Conservation (phyloP, 2,888 invertebrate genomes). For the Sinelater perroti region DNA sequence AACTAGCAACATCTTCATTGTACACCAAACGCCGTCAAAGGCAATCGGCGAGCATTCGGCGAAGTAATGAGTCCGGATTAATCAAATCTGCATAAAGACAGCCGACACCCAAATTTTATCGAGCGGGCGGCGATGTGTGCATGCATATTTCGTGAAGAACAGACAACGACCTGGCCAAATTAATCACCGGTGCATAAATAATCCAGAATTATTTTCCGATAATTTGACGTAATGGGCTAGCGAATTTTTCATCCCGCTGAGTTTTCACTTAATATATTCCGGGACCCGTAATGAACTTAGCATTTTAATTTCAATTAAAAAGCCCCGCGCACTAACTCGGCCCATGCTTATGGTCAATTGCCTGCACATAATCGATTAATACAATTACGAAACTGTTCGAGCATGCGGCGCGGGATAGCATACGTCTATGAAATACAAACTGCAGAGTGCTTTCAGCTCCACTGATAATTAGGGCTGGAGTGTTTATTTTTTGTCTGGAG, state of each 20-base stretch:
- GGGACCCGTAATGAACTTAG: constrained; percentile 10
- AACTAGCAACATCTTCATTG: not conserved
- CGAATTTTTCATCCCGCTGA: constrained; percentile 12
- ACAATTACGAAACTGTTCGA: not conserved
- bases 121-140: no score
- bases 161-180: no score
- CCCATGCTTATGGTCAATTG: constrained; percentile 11
- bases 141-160: no score
- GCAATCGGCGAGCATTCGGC: no score
- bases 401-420: no score
- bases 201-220: constrained; percentile 15
- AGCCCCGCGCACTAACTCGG: not conserved
- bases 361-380: not conserved
- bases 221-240: constrained; percentile 6
- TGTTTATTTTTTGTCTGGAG: no score
- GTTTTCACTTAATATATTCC: constrained; percentile 15
- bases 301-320: constrained; percentile 25
- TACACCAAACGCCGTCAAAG: not conserved
- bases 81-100: no score
- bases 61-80: no score
- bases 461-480: no score
- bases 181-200: constrained; percentile 3
- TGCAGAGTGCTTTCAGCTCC: no score
- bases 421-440: no score
- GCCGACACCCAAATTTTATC: no score